Evolutionary conservation across 2,888 invertebrate species (phyloP).

Genomic region (Pseudococcus longispinus): DNA sequence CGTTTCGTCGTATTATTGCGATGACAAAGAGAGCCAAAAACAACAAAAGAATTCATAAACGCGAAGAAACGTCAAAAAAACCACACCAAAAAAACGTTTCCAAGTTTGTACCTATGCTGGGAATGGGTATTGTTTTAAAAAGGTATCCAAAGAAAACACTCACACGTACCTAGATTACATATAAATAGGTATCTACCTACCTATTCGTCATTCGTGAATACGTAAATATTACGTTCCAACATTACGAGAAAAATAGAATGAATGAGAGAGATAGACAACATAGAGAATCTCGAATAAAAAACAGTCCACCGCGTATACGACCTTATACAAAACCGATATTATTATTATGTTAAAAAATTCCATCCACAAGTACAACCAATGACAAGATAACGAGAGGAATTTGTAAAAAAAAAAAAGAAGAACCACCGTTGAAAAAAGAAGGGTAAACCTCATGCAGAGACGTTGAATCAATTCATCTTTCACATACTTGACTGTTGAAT

Average conservation of each 20-base stretch:
- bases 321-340: not conserved
- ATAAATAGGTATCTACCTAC: not conserved
- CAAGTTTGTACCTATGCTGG: not conserved
- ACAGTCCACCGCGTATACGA: not conserved
- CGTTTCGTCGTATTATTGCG: constrained; percentile 9
- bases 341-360: constrained; percentile 45
- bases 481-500: constrained; percentile 51
- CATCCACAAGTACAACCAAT: constrained; percentile 40
- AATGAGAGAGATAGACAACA: not conserved
- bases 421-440: constrained; percentile 29
- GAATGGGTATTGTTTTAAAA: not conserved
- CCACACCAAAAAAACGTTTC: not conserved
- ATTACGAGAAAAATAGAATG: no score
- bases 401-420: not conserved
- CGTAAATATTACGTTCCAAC: not conserved
- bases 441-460: constrained; percentile 51
- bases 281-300: not conserved
- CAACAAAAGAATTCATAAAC: constrained; percentile 14
- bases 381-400: constrained; percentile 42
- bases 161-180: not conserved
- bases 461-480: constrained; percentile 53
- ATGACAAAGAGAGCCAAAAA: constrained; percentile 8
- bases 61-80: constrained; percentile 10
- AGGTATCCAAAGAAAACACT: not conserved
- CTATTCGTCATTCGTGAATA: not conserved